Base-by-base conservation (phyloP, 2,113 vertebrate genomes). In the Calonectris borealis region DNA sequence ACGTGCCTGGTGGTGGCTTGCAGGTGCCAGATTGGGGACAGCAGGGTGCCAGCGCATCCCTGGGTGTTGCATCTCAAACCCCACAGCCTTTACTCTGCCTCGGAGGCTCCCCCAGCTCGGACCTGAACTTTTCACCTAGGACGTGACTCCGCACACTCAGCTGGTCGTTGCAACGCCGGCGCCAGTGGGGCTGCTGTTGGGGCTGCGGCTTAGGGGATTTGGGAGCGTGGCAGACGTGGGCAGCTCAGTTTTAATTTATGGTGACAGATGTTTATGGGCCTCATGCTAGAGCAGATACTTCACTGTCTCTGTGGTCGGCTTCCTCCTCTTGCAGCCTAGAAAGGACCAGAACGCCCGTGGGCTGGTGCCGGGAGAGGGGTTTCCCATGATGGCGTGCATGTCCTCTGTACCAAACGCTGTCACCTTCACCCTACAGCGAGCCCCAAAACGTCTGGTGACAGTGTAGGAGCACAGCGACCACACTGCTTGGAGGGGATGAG, bases 171-270 rank as follows among this genome's bases (percentile, higher is more conserved):
- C 64, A 72, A 51, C 32, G 42, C 64, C 0, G 0, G 60, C 0
- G 0, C 79, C 0, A 0, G 20, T 70, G 69, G 51, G 31, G 48
- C 94, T 68, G 64, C 64, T 78, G 12, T 27, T 1, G 0, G 12
- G 34, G 42, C 51, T 72, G 82, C 0, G 11, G 64, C 40, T 96
- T 65, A 79, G 72, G 69, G 55, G 38, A 75, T 91, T 57, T 92
- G 89, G 65, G 73, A 89, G 38, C 7, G 0, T 48, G 81, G 86
- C 83, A 81, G 80, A 65, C 3, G 1, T 8, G 13, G 76, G 42
- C 69, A 84, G 72, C 77, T 79, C 83, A 60, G 60, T 34, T 93
- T 83, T 75, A 58, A 68, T 92, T 92, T 81, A 81, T 1, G 2
- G 22, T 70, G 80, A 31, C 12, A 72, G 51, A 48, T 25, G 22